Percentiles rank a stretch among this genome's conserved stretches.
phyloP scores from a whole-genome alignment of 2,113 vertebrate genomes.

The Ramphastos sulfuratus region DNA sequence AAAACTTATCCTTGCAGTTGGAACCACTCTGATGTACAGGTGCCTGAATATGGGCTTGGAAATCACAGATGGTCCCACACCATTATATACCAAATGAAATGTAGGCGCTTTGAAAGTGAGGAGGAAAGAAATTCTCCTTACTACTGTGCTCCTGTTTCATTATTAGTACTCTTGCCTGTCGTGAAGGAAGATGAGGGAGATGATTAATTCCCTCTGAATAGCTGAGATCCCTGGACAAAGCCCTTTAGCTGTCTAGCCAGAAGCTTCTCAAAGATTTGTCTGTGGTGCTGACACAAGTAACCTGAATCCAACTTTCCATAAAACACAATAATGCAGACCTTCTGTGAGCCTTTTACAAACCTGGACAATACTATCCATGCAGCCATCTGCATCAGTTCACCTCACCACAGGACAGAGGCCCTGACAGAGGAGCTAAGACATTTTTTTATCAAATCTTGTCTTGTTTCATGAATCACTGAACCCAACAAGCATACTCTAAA shows the following conservation, averaged over 20 bases:
- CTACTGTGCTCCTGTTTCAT: not conserved
- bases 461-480: not conserved
- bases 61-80: not conserved
- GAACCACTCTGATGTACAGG: not conserved
- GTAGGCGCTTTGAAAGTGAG: not conserved
- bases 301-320: not conserved
- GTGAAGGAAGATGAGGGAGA: not conserved
- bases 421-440: not conserved
- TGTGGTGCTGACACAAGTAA: not conserved
- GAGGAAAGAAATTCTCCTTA: not conserved
- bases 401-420: rapidly evolving
- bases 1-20: not conserved
- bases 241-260: not conserved
- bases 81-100: not conserved
- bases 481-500: not conserved
- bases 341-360: not conserved
- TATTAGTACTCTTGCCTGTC: not conserved
- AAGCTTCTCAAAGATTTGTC: not conserved
- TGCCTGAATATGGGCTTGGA: not conserved
- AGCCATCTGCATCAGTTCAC: not conserved
- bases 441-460: not conserved
- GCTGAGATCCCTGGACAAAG: not conserved
- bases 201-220: not conserved
- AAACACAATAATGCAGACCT: not conserved
- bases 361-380: too few relatives aligned